Conservation (phyloP, 2,113 vertebrate species). For the Lepus americanus region DNA sequence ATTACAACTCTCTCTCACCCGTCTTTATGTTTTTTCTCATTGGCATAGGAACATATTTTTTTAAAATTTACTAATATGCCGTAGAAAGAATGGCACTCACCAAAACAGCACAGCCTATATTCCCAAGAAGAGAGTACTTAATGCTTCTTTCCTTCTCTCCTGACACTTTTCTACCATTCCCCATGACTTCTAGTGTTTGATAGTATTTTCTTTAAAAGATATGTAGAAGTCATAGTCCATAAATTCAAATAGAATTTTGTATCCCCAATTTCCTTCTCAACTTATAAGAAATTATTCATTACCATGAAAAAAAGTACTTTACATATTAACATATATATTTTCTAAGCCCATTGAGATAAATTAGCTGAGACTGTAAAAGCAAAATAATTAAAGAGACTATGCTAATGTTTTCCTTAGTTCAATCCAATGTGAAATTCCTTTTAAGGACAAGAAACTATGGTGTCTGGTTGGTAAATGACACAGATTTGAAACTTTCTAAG, state of each 20-base stretch:
- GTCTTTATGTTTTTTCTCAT: not conserved
- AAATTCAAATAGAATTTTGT: not conserved
- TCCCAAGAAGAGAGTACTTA: not conserved
- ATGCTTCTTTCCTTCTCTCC: not conserved
- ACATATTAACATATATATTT: conserved; percentile 32
- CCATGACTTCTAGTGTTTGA: not conserved
- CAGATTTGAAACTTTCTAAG: not conserved
- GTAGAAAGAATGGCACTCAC: not conserved
- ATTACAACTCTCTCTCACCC: not conserved
- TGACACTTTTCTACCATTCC: not conserved
- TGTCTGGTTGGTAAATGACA: not conserved
- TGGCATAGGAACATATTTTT: not conserved
- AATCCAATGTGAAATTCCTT: conserved; percentile 47
- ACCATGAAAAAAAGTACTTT: not conserved
- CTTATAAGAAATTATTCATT: conserved; percentile 48
- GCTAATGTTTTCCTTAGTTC: not conserved
- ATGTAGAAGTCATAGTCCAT: not conserved
- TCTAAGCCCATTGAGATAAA: conserved; percentile 42
- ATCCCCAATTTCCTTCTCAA: not conserved
- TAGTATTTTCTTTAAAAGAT: conserved; percentile 48
- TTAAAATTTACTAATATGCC: not conserved
- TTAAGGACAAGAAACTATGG: not conserved
- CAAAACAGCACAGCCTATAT: not conserved
- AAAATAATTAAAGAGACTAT: conserved; percentile 55
- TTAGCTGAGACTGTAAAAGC: conserved; percentile 52